These are phyloP conservation scores for Grammomys surdaster DNA, from an alignment of 2,113 vertebrate genomes.

Conservation along the genomic window DNA sequence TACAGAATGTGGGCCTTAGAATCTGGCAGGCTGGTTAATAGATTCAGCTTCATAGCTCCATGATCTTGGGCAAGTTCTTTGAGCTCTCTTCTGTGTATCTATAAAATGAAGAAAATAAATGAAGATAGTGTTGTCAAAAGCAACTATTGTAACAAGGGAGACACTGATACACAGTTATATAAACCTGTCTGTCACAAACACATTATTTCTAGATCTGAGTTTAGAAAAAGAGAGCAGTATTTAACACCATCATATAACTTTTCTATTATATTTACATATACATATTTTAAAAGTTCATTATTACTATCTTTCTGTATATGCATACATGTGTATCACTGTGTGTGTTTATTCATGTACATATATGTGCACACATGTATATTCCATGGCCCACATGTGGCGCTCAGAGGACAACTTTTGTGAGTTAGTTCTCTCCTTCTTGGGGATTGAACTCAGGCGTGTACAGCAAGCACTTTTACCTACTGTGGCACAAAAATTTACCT, in stretches of 20 bases:
- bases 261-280: neutral
- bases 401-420: neutral
- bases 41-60: neutral
- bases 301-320: neutral
- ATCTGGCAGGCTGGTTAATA: conserved; percentile 48
- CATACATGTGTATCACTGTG: neutral
- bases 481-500: neutral
- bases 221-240: neutral
- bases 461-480: neutral
- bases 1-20: conserved; percentile 23
- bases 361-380: no score
- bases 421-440: neutral
- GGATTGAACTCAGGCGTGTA: neutral
- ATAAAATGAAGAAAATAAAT: conserved; percentile 48
- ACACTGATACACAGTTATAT: neutral
- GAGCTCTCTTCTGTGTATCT: conserved; percentile 40
- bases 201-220: conserved; percentile 50
- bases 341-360: neutral
- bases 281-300: conserved; percentile 1
- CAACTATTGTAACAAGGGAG: neutral
- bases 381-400: neutral
- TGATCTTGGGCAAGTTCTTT: conserved; percentile 19
- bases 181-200: conserved; percentile 50
- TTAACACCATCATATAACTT: conserved; percentile 39
- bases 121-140: conserved; percentile 36